These are phyloP conservation scores for Steromphala cineraria DNA, from an alignment of 2,888 invertebrate species.

Conservation along the genomic window DNA sequence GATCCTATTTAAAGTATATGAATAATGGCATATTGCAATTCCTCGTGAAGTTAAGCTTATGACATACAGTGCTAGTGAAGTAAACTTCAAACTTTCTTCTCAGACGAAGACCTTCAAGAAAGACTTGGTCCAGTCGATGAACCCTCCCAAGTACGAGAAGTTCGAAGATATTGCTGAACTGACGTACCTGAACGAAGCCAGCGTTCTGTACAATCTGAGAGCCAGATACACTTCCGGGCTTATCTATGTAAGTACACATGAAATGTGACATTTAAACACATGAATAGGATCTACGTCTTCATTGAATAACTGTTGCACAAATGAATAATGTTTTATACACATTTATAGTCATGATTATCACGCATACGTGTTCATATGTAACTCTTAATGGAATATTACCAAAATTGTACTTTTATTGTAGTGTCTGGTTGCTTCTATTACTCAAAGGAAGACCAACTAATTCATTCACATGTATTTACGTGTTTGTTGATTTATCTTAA, in stretches of 20 bases:
- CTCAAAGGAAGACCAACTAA: no score
- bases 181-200: conserved; percentile 74
- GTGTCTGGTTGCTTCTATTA: no score
- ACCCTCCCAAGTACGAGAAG: conserved; percentile 73
- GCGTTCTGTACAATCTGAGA: conserved; percentile 71
- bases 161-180: conserved; percentile 73
- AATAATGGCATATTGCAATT: not conserved
- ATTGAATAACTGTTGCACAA: no score
- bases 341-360: no score
- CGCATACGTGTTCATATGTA: no score
- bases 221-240: conserved; percentile 63
- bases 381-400: no score
- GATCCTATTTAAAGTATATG: not conserved
- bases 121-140: conserved; percentile 72
- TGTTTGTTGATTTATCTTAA: not conserved
- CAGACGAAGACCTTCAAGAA: conserved; percentile 85
- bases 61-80: no score
- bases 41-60: no score
- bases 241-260: conserved; percentile 63
- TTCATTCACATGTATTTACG: no score
- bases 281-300: no score
- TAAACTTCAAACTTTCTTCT: not conserved
- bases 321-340: no score
- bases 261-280: not conserved
- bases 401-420: no score